Evolutionary conservation across 2,888 invertebrate genomes (phyloP), one percentile per base, ranked within the genome.

Genomic region (Mellilla xanthometata): DNA sequence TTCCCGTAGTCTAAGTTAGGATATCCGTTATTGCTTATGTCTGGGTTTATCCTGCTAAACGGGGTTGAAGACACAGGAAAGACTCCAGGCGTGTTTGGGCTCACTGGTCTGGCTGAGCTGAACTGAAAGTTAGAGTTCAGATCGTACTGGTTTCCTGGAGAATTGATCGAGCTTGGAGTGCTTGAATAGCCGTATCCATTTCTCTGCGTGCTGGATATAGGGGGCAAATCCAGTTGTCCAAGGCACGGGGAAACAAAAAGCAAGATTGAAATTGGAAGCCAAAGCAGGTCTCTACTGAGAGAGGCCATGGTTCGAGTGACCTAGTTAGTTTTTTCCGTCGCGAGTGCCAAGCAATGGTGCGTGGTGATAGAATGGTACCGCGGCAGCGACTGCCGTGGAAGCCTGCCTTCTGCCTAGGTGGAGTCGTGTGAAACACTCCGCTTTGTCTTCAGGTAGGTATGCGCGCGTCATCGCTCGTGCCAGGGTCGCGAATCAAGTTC

Each of bases 141-240:
- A 53, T 82, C 81, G 41, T 67, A 87, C 49, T 86, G 86, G 43
- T 82, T 87, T 12, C 83, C 85, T 5, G 84, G 81, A n/a, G 81
- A 72, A 49, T 85, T 85, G 5, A 82, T 77, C 1, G 85, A 77
- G 0, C 76, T 59, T 19, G 63, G 81, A 0, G 89, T 85, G 24
- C 83, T 85, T 1, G 89, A 87, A 10, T 71, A 62, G 0, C 88
- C 88, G 46, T 75, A 85, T 2, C 81, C 79, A 43, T 34, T 81
- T 69, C 58, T 61, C 55, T 12, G 81, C 36, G 75, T 80, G 63
- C 71, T 80, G 32, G 53, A 86, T 69, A 91, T 63, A 0, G 91
- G 92, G 1, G 93, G 92, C 31, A 93, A 62, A 60, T 92, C 92
- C 32, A 93, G 66, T 58, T 93, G 93, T 1, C 72, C 69, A 35